phyloP scores from a whole-genome alignment of 2,113 vertebrate genomes.

The Sialia sialis region DNA sequence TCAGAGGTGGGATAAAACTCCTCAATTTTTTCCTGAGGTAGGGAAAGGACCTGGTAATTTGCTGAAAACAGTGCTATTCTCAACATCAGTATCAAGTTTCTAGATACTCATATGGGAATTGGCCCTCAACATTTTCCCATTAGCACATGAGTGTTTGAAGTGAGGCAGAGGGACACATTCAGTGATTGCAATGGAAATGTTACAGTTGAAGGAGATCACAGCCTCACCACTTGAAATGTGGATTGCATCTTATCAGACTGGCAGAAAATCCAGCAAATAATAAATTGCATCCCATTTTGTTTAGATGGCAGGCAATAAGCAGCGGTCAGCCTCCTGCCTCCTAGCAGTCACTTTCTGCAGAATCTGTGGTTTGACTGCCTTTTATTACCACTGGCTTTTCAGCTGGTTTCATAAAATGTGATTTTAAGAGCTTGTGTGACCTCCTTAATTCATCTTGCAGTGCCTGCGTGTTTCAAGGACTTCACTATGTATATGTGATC shows the following conservation, averaged over 20 bases:
- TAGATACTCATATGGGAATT: background rate
- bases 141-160: background rate
- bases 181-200: background rate
- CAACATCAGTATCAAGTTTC: background rate
- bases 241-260: background rate
- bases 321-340: background rate
- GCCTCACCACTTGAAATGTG: background rate
- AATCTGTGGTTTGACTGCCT: background rate
- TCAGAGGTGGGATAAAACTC: background rate
- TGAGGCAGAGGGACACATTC: background rate
- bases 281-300: background rate
- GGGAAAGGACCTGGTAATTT: background rate
- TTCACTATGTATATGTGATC: constrained; percentile 36
- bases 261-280: background rate
- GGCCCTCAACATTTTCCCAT: background rate
- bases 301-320: background rate
- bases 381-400: background rate
- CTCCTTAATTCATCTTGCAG: constrained; percentile 31
- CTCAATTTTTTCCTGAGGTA: background rate
- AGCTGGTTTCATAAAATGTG: background rate
- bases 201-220: background rate
- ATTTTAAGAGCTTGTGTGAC: background rate
- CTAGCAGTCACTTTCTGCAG: background rate
- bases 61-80: background rate
- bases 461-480: background rate